Evolutionary conservation across 2,113 vertebrate species (phyloP).

Genomic region (Nothoprocta perdicaria): DNA sequence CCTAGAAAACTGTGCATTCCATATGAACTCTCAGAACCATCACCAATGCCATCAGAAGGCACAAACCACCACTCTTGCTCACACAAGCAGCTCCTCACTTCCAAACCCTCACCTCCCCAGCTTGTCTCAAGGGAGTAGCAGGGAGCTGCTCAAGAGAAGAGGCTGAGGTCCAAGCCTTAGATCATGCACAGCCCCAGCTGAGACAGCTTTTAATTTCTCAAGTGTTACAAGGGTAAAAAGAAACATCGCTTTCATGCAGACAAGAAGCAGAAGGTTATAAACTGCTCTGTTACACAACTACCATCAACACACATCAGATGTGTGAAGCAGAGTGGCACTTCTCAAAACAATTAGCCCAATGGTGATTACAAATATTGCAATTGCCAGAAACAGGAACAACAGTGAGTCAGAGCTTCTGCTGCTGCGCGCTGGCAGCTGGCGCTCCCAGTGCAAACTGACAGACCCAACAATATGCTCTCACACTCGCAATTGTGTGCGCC

Average conservation of each 20-base stretch:
- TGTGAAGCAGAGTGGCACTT: slow-evolving; percentile 16
- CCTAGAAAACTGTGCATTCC: accelerated
- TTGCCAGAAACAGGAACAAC: background rate
- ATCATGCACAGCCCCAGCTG: background rate
- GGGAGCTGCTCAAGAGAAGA: background rate
- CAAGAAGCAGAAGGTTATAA: slow-evolving; percentile 44
- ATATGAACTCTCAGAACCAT: background rate
- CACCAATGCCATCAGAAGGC: background rate
- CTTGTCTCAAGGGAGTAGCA: background rate
- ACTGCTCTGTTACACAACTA: background rate
- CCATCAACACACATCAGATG: background rate
- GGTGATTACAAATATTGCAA: slow-evolving; percentile 33
- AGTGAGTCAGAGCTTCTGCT: slow-evolving; percentile 16
- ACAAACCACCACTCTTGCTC: background rate
- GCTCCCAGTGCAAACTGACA: background rate
- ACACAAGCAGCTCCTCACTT: background rate
- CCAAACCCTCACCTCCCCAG: background rate
- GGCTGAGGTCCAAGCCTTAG: background rate
- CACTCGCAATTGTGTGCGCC: background rate
- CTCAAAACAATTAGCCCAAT: slow-evolving; percentile 47
- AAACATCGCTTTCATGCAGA: background rate
- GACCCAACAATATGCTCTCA: accelerated
- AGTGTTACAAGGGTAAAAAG: background rate
- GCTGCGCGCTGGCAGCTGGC: background rate
- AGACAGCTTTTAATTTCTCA: slow-evolving; percentile 10